phyloP scores from a whole-genome alignment of 2,888 invertebrate species.

The Willowsia nigromaculata region DNA sequence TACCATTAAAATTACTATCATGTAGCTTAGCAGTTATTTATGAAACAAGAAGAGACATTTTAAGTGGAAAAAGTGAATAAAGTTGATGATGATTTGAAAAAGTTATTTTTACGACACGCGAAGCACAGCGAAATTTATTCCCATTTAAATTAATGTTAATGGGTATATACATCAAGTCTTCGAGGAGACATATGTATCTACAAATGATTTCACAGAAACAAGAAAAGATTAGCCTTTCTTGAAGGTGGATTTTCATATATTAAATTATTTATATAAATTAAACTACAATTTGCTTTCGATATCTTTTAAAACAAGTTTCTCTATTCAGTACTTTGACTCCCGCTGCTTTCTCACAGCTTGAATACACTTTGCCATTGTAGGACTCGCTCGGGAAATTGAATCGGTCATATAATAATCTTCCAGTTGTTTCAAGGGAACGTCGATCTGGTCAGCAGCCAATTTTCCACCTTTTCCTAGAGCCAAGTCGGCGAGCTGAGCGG shows the following conservation, averaged over 20 bases:
- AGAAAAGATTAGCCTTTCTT: background rate
- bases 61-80: background rate
- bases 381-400: constrained; percentile 95
- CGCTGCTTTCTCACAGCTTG: constrained; percentile 91
- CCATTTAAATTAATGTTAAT: too few species aligned
- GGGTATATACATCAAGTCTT: too few species aligned
- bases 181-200: too few species aligned
- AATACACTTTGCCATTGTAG: constrained; percentile 99
- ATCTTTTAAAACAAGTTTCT: background rate
- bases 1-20: too few species aligned
- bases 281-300: background rate
- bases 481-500: constrained; percentile 85
- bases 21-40: too few species aligned
- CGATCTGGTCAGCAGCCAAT: constrained; percentile 82
- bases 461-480: constrained; percentile 80
- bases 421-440: constrained; percentile 88
- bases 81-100: background rate
- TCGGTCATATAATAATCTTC: constrained; percentile 95
- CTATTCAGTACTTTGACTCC: constrained; percentile 79
- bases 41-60: background rate
- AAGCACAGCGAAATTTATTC: background rate
- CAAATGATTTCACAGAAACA: constrained; percentile 31
- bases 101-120: background rate
- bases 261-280: constrained; percentile 31
- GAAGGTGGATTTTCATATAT: background rate